Conservation (phyloP, 1,140 invertebrate genomes). For the Bradysia coprophila region DNA sequence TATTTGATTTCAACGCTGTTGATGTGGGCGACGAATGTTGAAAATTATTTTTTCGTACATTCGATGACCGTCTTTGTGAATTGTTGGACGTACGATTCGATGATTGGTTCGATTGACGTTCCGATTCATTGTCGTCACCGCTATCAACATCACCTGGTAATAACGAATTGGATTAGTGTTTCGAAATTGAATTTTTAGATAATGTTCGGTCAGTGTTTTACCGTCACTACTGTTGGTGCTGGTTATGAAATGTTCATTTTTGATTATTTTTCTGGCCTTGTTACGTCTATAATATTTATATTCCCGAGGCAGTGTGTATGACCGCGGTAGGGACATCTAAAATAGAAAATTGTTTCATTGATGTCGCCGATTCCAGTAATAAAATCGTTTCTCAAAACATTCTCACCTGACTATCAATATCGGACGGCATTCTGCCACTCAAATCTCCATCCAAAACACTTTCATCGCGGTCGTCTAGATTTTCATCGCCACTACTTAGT, state of each 20-base stretch:
- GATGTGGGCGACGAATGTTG: too few species aligned
- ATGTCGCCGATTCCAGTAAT: too few species aligned
- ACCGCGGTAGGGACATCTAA: slow-evolving; percentile 58
- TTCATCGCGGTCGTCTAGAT: slow-evolving; percentile 4
- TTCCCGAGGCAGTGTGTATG: slow-evolving; percentile 66
- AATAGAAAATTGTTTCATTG: slow-evolving; percentile 3
- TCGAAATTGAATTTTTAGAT: too few species aligned
- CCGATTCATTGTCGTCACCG: slow-evolving; percentile 38
- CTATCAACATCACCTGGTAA: slow-evolving; percentile 41
- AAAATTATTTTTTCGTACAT: too few species aligned
- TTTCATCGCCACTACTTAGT: slow-evolving; percentile 3
- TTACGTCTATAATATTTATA: slow-evolving; percentile 60
- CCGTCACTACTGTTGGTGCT: slow-evolving; percentile 75
- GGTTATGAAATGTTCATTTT: slow-evolving; percentile 43
- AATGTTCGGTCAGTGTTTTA: too few species aligned
- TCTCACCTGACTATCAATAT: slow-evolving; percentile 46
- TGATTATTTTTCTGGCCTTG: slow-evolving; percentile 21
- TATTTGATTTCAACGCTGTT: too few species aligned
- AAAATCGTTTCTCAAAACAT: too few species aligned
- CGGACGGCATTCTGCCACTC: slow-evolving; percentile 23
- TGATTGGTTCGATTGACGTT: slow-evolving; percentile 14
- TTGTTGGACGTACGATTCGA: background rate
- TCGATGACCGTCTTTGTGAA: background rate
- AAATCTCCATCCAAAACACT: slow-evolving; percentile 2
- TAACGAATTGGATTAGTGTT: too few species aligned